Evolutionary conservation across 2,113 vertebrate species (phyloP), one percentile per base, ranked within the genome.

Genomic region (Poecilia latipinna): DNA sequence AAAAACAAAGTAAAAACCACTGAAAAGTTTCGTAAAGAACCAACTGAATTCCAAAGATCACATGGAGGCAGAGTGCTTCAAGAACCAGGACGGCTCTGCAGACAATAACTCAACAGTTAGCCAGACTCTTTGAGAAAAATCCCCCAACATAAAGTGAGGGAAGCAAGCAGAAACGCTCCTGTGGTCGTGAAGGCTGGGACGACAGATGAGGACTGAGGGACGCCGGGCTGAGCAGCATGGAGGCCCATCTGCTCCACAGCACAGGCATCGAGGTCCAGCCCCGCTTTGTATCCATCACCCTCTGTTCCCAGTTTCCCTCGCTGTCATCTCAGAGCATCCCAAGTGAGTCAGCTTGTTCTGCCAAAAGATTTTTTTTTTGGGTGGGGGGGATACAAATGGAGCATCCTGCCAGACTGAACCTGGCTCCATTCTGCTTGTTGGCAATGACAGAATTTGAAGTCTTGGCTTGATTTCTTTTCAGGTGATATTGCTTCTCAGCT

Each of bases 191-290:
- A 37, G 81, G 42, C 68, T 64, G 82, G 72, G 70, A 80, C 35
- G 64, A 86, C 84, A 89, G 83, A 88, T 61, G 86, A 90, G 80
- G 75, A 61, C 83, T 22, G 39, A 78, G 79, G 82, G 79, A 88
- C 65, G 65, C 65, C 68, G 61, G 84, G 69, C 68, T 1, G 82
- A 86, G 85, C 81, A 64, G 86, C 22, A 80, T 71, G 89, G 75
- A 87, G 79, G 66, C 83, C 91, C 89, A 92, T 93, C 92, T 93
- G 92, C 81, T 85, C 80, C 71, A 26, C 78, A 67, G 69, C 75
- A 72, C 74, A 68, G 17, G 68, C 84, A 2, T 76, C 0, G 39
- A 22, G 71, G 67, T 80, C 86, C 31, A 22, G 63, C 73, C 15
- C 42, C 1, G 33, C 32, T 63, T 80, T 64, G 75, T 39, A 77